These are phyloP conservation scores for Morpho achilles DNA, from an alignment of 2,888 invertebrate species.

Conservation along the genomic window DNA sequence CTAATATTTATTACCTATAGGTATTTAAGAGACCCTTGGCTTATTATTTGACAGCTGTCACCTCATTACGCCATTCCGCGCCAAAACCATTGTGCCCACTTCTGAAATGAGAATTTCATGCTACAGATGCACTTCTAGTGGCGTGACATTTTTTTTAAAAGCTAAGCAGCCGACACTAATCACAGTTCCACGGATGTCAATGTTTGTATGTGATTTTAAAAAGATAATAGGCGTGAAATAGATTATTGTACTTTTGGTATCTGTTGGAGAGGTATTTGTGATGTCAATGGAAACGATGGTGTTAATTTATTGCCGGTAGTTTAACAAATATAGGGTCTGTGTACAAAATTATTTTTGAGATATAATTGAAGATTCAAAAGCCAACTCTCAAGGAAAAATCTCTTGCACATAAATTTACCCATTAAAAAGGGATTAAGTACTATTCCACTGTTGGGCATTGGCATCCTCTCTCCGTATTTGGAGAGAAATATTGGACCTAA, in stretches of 20 bases:
- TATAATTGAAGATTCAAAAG: too few relatives aligned
- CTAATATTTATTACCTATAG: too few relatives aligned
- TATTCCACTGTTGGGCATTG: too few relatives aligned
- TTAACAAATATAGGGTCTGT: background rate
- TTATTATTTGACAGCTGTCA: conserved; percentile 32
- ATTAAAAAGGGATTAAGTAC: too few relatives aligned
- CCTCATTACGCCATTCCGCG: conserved; percentile 24
- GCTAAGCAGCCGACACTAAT: conserved; percentile 48
- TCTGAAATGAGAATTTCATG: conserved; percentile 50
- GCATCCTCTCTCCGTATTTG: too few relatives aligned
- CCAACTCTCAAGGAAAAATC: too few relatives aligned
- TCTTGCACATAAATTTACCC: too few relatives aligned
- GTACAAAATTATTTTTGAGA: too few relatives aligned
- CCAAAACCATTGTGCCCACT: conserved; percentile 26
- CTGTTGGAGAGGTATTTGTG: background rate
- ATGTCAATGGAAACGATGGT: background rate
- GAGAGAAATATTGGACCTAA: too few relatives aligned
- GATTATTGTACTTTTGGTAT: conserved; percentile 12
- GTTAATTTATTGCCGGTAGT: conserved; percentile 6
- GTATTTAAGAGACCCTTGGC: background rate
- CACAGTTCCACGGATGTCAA: conserved; percentile 32
- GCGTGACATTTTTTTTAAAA: conserved; percentile 41
- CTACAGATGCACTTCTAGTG: conserved; percentile 51
- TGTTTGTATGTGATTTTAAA: conserved; percentile 23
- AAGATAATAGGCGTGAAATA: conserved; percentile 28